Conservation (phyloP, 2,888 invertebrate genomes). For the Heliothis peltigera region DNA sequence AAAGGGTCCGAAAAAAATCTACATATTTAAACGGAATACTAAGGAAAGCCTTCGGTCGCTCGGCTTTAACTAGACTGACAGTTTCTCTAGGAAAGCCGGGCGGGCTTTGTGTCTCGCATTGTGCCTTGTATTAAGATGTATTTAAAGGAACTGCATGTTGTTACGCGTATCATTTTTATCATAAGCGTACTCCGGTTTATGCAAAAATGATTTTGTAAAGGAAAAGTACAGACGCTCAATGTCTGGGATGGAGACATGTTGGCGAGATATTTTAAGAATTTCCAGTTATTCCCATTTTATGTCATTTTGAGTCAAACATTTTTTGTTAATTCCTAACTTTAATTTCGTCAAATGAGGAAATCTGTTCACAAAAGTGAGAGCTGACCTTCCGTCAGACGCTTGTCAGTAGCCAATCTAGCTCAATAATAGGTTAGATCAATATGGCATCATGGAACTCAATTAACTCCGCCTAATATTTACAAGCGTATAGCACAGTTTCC, state of each 20-base stretch:
- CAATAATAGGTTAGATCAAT: slow-evolving; percentile 34
- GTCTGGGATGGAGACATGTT: too few relatives aligned
- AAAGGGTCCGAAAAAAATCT: neutral
- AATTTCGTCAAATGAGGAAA: neutral
- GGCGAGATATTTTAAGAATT: too few relatives aligned
- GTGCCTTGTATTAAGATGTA: slow-evolving; percentile 8
- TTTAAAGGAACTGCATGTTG: neutral
- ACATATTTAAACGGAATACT: slow-evolving; percentile 9
- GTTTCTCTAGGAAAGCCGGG: neutral
- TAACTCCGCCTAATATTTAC: slow-evolving; percentile 23
- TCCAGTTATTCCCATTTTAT: too few relatives aligned
- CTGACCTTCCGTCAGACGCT: slow-evolving; percentile 7
- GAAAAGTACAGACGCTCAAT: too few relatives aligned
- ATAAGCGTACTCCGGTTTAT: neutral
- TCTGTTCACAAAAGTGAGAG: neutral
- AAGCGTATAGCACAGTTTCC: slow-evolving; percentile 15
- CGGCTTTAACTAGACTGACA: neutral
- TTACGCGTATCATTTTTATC: neutral
- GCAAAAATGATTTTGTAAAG: neutral
- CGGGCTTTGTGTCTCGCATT: neutral
- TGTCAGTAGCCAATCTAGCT: slow-evolving; percentile 10
- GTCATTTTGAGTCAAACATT: too few relatives aligned
- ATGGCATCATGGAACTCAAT: slow-evolving; percentile 29
- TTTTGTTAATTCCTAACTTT: too few relatives aligned
- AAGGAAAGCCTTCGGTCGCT: neutral